Evolutionary conservation across 2,888 invertebrate species (phyloP).

Genomic region (Oegoconia quadripuncta): DNA sequence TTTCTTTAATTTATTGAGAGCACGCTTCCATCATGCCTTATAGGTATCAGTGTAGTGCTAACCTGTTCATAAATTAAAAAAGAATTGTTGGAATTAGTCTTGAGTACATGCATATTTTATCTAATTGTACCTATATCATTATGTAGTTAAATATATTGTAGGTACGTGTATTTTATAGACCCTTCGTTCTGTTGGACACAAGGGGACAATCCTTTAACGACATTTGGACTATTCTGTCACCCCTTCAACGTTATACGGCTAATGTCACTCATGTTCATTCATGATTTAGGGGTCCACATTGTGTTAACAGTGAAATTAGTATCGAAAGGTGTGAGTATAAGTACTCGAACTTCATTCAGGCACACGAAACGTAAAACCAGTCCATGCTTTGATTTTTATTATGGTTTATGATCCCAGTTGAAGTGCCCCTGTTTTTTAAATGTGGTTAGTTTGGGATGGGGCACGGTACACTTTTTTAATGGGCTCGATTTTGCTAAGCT

Average conservation of each 20-base stretch:
- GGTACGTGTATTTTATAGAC: too few relatives aligned
- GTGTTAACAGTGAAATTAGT: conserved; percentile 70
- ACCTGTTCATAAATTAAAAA: too few relatives aligned
- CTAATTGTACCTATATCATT: too few relatives aligned
- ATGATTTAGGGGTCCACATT: conserved; percentile 61
- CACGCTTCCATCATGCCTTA: too few relatives aligned
- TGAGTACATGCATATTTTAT: too few relatives aligned
- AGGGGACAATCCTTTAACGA: conserved; percentile 44
- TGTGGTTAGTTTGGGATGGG: conserved; percentile 35
- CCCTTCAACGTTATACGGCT: conserved; percentile 43
- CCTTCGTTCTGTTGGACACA: too few relatives aligned
- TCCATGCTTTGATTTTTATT: conserved; percentile 53
- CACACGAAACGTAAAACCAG: conserved; percentile 58
- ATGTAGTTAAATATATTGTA: too few relatives aligned
- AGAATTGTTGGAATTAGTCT: too few relatives aligned
- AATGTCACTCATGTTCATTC: conserved; percentile 65
- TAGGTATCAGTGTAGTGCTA: too few relatives aligned
- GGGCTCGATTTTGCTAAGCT: conserved; percentile 3
- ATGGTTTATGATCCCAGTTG: conserved; percentile 44
- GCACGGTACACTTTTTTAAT: conserved; percentile 23
- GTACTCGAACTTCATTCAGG: conserved; percentile 60
- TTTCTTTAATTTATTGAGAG: too few relatives aligned
- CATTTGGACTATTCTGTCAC: conserved; percentile 53
- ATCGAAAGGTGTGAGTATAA: conserved; percentile 69
- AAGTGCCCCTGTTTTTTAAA: conserved; percentile 46